Conservation (phyloP, 2,888 invertebrate genomes). For the Heliothis peltigera region DNA sequence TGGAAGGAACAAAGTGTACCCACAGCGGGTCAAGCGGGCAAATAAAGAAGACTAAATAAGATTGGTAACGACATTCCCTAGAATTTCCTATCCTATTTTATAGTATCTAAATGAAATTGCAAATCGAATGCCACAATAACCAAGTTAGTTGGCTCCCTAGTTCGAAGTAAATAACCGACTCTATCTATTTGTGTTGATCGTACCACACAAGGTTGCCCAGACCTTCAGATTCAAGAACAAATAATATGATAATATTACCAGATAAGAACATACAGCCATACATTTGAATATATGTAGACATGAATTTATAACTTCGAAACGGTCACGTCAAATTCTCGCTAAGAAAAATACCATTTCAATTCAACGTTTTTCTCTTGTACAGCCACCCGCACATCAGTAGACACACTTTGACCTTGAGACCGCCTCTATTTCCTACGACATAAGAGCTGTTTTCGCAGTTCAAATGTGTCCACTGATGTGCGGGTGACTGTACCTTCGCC, state of each 20-base stretch:
- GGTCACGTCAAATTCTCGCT: background rate
- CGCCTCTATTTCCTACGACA: no score
- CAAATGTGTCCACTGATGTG: no score
- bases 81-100: background rate
- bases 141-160: constrained; percentile 5
- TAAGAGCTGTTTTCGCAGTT: no score
- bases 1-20: no score
- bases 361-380: constrained; percentile 1
- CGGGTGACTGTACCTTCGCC: background rate
- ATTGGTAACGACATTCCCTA: background rate
- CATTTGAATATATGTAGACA: background rate
- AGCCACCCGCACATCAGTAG: no score
- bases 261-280: background rate
- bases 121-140: constrained; percentile 2
- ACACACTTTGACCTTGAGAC: no score
- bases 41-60: background rate
- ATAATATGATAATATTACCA: background rate
- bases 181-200: constrained; percentile 7
- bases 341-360: background rate
- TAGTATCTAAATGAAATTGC: background rate
- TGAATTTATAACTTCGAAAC: background rate
- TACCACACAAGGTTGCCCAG: constrained; percentile 5
- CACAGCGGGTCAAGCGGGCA: no score
- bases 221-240: constrained; percentile 23
- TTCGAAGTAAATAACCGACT: constrained; percentile 2